phyloP scores from a whole-genome alignment of 2,888 invertebrate species.

The Amorpha juglandis region DNA sequence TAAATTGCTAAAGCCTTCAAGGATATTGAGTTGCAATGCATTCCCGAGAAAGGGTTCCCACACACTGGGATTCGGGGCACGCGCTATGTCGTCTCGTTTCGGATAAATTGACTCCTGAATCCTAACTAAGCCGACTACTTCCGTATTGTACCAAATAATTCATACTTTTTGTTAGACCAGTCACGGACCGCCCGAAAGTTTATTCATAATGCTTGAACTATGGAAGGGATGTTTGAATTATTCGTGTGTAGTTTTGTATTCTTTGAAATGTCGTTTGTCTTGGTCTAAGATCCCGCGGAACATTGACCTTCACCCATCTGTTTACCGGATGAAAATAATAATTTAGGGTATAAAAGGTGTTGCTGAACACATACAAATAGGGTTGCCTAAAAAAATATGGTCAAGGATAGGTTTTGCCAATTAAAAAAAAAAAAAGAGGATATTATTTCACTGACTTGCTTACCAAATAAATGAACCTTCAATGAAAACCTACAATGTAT shows the following conservation, averaged over 20 bases:
- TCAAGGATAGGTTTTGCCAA: too few species aligned
- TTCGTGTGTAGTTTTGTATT: neutral
- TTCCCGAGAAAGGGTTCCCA: constrained; percentile 3
- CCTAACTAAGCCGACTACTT: neutral
- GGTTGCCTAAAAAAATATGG: too few species aligned
- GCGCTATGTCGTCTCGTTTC: neutral
- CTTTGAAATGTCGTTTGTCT: neutral
- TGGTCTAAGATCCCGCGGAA: too few species aligned
- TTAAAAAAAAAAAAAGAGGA: too few species aligned
- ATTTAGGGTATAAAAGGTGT: too few species aligned
- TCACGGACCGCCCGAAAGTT: constrained; percentile 4
- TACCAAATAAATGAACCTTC: too few species aligned
- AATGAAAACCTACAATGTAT: too few species aligned
- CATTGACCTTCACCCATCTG: too few species aligned
- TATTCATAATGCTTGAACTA: neutral
- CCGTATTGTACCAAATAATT: constrained; percentile 15
- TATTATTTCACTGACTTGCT: too few species aligned
- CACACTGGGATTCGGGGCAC: neutral
- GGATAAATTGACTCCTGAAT: constrained; percentile 16
- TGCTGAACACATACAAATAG: too few species aligned
- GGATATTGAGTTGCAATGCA: constrained; percentile 3
- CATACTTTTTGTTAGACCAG: constrained; percentile 9
- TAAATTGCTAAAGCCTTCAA: constrained; percentile 15
- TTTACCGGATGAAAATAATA: too few species aligned
- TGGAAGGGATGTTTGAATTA: neutral